These are phyloP conservation scores for Clarias magur DNA, from an alignment of 2,113 vertebrate species.

Conservation along the genomic window DNA sequence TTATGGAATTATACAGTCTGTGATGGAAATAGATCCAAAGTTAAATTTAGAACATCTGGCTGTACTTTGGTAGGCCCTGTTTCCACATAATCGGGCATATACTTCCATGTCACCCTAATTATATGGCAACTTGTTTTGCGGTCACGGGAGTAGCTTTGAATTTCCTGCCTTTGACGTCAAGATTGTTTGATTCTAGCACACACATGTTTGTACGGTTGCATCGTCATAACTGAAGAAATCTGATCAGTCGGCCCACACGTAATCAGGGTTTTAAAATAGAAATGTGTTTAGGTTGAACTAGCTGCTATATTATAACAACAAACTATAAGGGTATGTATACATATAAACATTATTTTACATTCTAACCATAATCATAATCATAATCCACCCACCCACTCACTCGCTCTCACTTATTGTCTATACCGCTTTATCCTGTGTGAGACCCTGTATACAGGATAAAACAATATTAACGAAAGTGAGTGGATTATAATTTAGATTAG, in stretches of 20 bases:
- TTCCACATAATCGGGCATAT: conserved; percentile 69
- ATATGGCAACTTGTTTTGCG: conserved; percentile 68
- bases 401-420: no score
- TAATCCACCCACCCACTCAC: not conserved
- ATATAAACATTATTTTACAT: not conserved
- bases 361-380: not conserved
- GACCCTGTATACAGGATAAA: no score
- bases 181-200: conserved; percentile 60
- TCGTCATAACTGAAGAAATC: conserved; percentile 42
- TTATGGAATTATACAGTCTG: conserved; percentile 70
- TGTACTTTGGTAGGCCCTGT: conserved; percentile 66
- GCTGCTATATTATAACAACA: conserved; percentile 36
- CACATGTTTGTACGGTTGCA: conserved; percentile 31
- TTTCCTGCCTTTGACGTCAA: conserved; percentile 76
- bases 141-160: conserved; percentile 66
- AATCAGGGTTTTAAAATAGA: conserved; percentile 48
- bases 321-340: conserved; percentile 30
- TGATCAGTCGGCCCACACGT: conserved; percentile 42
- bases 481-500: no score
- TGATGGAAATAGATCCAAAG: conserved; percentile 63
- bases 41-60: conserved; percentile 76
- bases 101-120: conserved; percentile 77
- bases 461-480: no score
- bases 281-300: conserved; percentile 27
- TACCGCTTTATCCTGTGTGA: no score